phyloP scores from a whole-genome alignment of 2,113 vertebrate genomes.

The Embiotoca jacksoni region DNA sequence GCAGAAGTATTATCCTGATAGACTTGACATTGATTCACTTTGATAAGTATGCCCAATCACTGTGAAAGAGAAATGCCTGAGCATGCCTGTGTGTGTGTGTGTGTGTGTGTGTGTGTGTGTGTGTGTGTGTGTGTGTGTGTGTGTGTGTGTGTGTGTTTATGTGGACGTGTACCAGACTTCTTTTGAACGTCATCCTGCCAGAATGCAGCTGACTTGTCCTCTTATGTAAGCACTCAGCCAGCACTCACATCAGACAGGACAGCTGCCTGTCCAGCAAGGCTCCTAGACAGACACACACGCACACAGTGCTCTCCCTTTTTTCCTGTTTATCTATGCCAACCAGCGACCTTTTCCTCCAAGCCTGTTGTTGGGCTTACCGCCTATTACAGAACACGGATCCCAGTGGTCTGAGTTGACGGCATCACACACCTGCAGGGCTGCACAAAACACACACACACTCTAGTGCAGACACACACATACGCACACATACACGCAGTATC shows the following conservation, averaged over 20 bases:
- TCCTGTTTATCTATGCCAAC: conserved; percentile 58
- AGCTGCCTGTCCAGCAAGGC: conserved; percentile 74
- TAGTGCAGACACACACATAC: neutral
- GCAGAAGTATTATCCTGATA: conserved; percentile 36
- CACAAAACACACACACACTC: conserved; percentile 2
- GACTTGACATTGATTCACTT: conserved; percentile 49
- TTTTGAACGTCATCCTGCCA: conserved; percentile 59
- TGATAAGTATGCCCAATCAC: conserved; percentile 48
- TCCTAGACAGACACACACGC: conserved; percentile 37
- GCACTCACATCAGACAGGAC: conserved; percentile 74
- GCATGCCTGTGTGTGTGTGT: neutral
- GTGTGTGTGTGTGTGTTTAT: conserved; percentile 2
- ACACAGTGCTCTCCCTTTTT: conserved; percentile 19
- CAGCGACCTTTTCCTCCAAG: conserved; percentile 58
- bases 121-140: conserved; percentile 4
- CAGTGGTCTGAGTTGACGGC: conserved; percentile 19
- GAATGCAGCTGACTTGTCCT: conserved; percentile 65
- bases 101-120: conserved; percentile 1
- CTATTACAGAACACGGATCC: conserved; percentile 48
- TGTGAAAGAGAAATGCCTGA: conserved; percentile 36
- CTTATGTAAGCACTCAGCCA: conserved; percentile 75
- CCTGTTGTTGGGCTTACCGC: conserved; percentile 50
- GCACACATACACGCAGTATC: conserved; percentile 7
- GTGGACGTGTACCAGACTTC: conserved; percentile 5
- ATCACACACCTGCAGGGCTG: conserved; percentile 26